Percentiles rank a stretch among this genome's conserved stretches.
Conservation (phyloP, 2,888 invertebrate species). For the Amaurobius ferox region DNA sequence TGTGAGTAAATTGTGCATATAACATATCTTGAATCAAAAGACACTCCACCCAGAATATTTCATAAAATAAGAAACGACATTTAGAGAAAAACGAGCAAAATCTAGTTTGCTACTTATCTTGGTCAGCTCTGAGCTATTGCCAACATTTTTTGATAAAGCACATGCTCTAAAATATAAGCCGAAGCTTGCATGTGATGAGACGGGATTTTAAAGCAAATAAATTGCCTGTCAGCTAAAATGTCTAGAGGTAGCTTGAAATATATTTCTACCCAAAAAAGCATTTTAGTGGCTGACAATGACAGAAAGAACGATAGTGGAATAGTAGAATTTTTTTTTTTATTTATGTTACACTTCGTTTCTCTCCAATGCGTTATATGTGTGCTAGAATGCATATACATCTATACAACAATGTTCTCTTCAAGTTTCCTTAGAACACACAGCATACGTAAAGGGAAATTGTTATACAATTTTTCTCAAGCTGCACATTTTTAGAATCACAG, state of each 20-base stretch:
- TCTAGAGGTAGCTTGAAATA: not conserved
- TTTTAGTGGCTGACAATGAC: not conserved
- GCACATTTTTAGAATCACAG: too few species aligned
- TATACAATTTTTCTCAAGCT: too few species aligned
- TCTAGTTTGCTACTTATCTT: not conserved
- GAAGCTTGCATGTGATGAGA: not conserved
- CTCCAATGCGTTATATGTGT: too few species aligned
- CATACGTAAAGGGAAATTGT: too few species aligned
- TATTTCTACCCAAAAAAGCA: not conserved
- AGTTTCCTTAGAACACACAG: too few species aligned
- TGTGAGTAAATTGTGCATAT: too few species aligned
- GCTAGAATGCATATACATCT: too few species aligned
- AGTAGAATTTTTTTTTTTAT: not conserved
- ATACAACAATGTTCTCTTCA: too few species aligned
- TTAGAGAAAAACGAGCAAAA: not conserved
- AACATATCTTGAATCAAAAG: too few species aligned
- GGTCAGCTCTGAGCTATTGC: conserved; percentile 1
- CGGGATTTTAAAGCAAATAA: conserved; percentile 12
- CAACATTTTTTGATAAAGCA: not conserved
- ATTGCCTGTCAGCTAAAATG: conserved; percentile 7
- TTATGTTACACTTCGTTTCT: too few species aligned
- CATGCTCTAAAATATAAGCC: not conserved
- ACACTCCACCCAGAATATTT: not conserved
- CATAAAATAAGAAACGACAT: not conserved
- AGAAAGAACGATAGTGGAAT: not conserved